A percentile compares a stretch with the other conserved stretches of the same genome.
phyloP scores from a whole-genome alignment of 2,888 invertebrate genomes.

The Drosophila peninsularis region DNA sequence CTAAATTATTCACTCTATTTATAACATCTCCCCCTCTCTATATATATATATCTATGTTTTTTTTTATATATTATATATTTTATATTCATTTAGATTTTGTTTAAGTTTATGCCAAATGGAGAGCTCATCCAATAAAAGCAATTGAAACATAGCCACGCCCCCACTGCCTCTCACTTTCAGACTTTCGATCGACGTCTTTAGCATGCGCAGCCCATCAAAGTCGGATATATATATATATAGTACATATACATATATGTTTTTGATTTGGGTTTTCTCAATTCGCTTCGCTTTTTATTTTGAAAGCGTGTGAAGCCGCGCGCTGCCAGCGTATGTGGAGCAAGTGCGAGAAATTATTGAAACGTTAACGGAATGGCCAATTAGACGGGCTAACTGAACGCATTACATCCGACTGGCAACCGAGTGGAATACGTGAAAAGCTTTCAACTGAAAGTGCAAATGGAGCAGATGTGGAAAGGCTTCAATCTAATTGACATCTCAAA shows the following conservation, averaged over 20 bases:
- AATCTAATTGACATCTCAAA: not conserved
- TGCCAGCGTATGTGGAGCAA: constrained; percentile 22
- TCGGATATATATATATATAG: not conserved
- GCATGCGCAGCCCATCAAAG: constrained; percentile 35
- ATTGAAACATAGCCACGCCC: constrained; percentile 13
- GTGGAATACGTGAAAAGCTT: not conserved
- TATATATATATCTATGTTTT: constrained; percentile 9
- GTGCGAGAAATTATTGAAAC: constrained; percentile 47
- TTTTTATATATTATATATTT: constrained; percentile 4
- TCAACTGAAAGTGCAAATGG: constrained; percentile 4
- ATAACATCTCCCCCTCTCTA: constrained; percentile 2
- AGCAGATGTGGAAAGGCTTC: not conserved
- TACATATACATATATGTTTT: not conserved
- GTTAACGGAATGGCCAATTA: constrained; percentile 53
- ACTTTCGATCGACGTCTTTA: constrained; percentile 22
- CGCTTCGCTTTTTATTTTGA: constrained; percentile 54
- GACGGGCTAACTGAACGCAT: constrained; percentile 1
- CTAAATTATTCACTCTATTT: constrained; percentile 42
- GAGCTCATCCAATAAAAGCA: constrained; percentile 23
- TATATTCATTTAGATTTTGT: constrained; percentile 8
- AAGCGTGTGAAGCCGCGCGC: constrained; percentile 46
- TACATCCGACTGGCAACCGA: not conserved
- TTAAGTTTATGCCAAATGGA: constrained; percentile 9
- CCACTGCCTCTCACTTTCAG: constrained; percentile 13
- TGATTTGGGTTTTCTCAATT: constrained; percentile 8